Percentiles rank a stretch among this genome's conserved stretches.
phyloP scores from a whole-genome alignment of 2,888 invertebrate species.

The Calameuta idolon region DNA sequence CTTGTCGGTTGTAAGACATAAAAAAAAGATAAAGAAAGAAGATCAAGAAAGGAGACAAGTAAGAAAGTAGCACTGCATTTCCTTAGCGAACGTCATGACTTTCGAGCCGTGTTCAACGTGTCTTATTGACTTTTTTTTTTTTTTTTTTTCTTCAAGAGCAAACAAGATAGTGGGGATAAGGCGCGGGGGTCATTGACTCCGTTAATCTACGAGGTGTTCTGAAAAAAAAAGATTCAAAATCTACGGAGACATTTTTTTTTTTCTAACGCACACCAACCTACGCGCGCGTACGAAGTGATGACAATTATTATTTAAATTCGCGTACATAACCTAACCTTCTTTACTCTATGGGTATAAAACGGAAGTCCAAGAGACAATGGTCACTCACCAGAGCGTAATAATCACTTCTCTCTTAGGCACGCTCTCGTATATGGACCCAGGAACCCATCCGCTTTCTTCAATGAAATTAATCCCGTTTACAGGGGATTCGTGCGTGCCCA shows the following conservation, averaged over 20 bases:
- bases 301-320: background rate
- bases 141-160: background rate
- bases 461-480: background rate
- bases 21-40: background rate
- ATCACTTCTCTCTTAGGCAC: background rate
- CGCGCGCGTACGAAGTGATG: background rate
- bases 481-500: slow-evolving; percentile 40
- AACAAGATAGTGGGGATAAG: background rate
- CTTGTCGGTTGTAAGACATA: background rate
- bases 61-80: background rate
- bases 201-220: background rate
- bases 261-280: background rate
- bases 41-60: background rate
- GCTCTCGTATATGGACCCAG: no score
- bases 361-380: background rate
- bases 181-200: background rate
- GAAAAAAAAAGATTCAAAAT: background rate
- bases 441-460: background rate
- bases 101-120: background rate
- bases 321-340: background rate
- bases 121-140: background rate
- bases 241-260: background rate
- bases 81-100: background rate
- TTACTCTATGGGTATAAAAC: background rate
- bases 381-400: background rate